Evolutionary conservation across 2,113 vertebrate species (phyloP), one percentile per base, ranked within the genome.

Genomic region (Machaerirhynchus nigripectus): DNA sequence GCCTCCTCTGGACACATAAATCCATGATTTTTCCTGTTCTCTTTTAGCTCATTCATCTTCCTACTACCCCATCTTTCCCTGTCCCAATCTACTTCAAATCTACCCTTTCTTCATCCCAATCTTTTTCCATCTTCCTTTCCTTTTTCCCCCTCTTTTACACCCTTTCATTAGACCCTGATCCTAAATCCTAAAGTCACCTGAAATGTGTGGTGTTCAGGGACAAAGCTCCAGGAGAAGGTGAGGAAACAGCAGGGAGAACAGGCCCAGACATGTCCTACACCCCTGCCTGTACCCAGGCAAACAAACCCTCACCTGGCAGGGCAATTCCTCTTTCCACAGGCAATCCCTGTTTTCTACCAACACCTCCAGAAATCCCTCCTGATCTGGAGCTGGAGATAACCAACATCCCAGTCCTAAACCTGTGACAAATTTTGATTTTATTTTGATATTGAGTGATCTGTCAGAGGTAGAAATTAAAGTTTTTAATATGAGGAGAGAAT

Each of bases 371-470:
- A 50, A 69, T 7, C 63, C 26, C 37, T 73, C 67, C 63, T 55
- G n/a, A 28, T 37, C 31, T 83, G 47, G 35, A 86, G 75, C 47
- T 64, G 40, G 52, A 79, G 75, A 40, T 16, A 56, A 46, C 6
- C 46, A 84, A 70, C 35, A 60, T 31, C n/a, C 46, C 44, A 24
- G 18, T 18, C 53, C 39, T 37, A 73, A 76, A 73, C 15, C 31
- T 35, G 15, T 20, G 52, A 33, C 13, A 35, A 63, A 46, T 85
- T 49, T 11, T 92, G 8, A 63, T 57, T 96, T 71, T 55, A 24
- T 42, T 63, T 55, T 69, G 70, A n/a, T 80, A 13, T 3, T 55
- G 49, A 76, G 49, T 4, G 7, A 47, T 0, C 0, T 55, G 47
- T 11, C n/a, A 39, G 10, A 57, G 42, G 21, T 65, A 46, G 70